Evolutionary conservation across 1,140 invertebrate genomes (phyloP).

Genomic region (Manduca sexta): DNA sequence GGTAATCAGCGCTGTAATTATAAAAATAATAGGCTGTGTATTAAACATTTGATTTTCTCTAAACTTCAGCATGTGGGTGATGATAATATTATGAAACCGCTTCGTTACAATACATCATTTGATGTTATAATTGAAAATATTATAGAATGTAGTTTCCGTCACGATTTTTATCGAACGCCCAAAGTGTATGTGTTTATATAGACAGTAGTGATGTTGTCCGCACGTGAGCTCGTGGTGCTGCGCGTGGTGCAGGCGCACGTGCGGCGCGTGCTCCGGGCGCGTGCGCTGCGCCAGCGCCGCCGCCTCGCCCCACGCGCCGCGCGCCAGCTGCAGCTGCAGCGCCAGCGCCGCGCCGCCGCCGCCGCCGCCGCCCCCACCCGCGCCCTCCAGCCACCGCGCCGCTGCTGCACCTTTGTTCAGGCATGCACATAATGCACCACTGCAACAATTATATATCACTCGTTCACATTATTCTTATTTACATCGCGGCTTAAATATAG

Average conservation of each 20-base stretch:
- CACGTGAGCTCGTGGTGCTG: constrained; percentile 96
- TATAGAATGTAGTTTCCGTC: no score
- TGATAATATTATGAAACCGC: no score
- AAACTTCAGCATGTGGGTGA: no score
- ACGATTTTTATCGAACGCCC: no score
- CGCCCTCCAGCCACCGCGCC: constrained; percentile 43
- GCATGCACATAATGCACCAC: constrained; percentile 50
- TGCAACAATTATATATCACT: constrained; percentile 8
- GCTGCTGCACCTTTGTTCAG: constrained; percentile 45
- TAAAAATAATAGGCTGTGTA: constrained; percentile 2
- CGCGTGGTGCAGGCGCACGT: constrained; percentile 93
- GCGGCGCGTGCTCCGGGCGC: constrained; percentile 89
- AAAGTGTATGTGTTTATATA: neutral
- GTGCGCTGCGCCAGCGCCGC: constrained; percentile 80
- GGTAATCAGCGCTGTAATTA: constrained; percentile 81
- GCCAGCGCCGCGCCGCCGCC: constrained; percentile 74
- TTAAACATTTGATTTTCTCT: no score
- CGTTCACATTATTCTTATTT: no score
- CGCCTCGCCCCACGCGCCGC: constrained; percentile 95
- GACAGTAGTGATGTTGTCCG: constrained; percentile 7
- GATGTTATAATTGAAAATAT: no score
- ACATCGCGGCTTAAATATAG: no score
- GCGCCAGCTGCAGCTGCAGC: constrained; percentile 90
- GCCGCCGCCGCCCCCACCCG: neutral
- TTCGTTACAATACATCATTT: no score